Base-by-base conservation (phyloP, 2,113 vertebrate species). In the Pundamilia nyererei region DNA sequence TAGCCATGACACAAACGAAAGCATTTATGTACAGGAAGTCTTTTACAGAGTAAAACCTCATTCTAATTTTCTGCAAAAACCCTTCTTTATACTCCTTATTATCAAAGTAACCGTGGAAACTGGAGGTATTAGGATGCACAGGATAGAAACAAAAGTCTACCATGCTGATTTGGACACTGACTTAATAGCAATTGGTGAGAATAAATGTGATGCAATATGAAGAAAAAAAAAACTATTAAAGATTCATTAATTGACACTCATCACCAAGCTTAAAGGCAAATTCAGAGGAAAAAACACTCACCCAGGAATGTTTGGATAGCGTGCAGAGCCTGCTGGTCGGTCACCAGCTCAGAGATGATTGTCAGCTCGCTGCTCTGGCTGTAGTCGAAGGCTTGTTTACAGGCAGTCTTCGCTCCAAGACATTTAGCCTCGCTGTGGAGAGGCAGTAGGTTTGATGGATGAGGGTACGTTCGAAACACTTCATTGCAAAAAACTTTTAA, bases 251-350 rank as follows among this genome's bases (percentile, higher is more conserved):
- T 0, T 53, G 29, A 53, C 75, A 53, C 0, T 35, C 17, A 35
- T 12, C 10, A 33, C 26, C 0, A 47, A 13, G 19, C 19, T 56
- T 60, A 24, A 51, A 51, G 8, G 8, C 29, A 56, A 26, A 26
- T 26, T 26, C 24, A 26, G 24, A 72, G 26, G 84, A 14, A 79
- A 54, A 45, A 3, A 65, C 19, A 89, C 92, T 84, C 26, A 97
- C 97, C 96, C 19, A 97, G 93, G 89, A 97, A 97, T 2, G 87
- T 94, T n/a, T 97, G 94, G 7, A 97, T 8, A 3, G 97, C 96
- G 3, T 92, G 90, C 72, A 97, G 93, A 55, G 96, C 97, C 87
- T 97, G 92, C 72, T 89, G 93, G 87, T 97, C 97, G 0, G 94
- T 96, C 89, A 97, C 96, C 38, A 97, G 87, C 81, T 96, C 96